Base-by-base conservation (phyloP, 2,113 vertebrate genomes). In the Bos javanicus region DNA sequence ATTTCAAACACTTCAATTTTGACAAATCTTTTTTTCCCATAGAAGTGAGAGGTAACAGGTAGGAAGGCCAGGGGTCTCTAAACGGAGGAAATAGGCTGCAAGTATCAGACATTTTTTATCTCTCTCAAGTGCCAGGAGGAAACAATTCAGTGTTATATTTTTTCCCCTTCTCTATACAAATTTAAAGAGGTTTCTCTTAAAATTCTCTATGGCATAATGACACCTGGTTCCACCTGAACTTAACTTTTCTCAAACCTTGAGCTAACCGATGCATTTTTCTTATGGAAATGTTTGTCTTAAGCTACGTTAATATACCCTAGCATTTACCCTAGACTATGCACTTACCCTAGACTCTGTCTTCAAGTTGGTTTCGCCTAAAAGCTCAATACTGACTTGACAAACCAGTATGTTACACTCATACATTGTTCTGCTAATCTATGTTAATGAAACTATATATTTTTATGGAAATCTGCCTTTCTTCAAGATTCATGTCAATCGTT, bases 401-500 rank as follows among this genome's bases (percentile, higher is more conserved):
- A 17, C 62, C 30, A 33, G 28, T 33, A 8, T 33, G 62, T 8
- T 17, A 64, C 33, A 64, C 14, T 64, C 62, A 33, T 64, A 17
- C 15, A 33, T 33, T 33, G 6, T 64, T 64, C 30, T 64, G 15
- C 62, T 64, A 64, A 33, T 33, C 30, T 64, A 33, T 33, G 30
- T 33, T 64, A 64, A 64, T 17, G 30, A 64, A 33, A 64, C 33
- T 64, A 64, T n/a, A 17, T n/a, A n/a, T 64, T n/a, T 17, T 1
- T n/a, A 64, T n/a, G 30, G 62, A 64, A n/a, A n/a, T 64, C 30
- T n/a, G 30, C 62, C 62, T 64, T n/a, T 62, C 33, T n/a, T 33
- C 62, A 64, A 33, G 7, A 33, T 33, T 64, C 1, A 0, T 33
- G 30, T 33, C 62, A 64, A 17, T 64, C 14, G 0, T 64, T 4